Conservation (phyloP, 1,140 invertebrate species). For the Heliconius hermathena region DNA sequence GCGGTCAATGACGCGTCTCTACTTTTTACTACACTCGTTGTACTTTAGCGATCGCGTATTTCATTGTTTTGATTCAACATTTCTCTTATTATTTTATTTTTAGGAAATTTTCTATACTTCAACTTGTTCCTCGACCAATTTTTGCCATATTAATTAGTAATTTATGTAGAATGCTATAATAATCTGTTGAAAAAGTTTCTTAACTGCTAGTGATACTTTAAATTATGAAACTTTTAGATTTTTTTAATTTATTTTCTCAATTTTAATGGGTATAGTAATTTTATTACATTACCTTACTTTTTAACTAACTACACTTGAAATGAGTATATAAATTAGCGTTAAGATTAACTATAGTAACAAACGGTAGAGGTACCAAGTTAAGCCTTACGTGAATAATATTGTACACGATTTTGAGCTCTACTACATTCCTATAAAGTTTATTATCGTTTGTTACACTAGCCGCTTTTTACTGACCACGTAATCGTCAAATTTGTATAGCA, state of each 20-base stretch:
- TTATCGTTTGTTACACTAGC: background rate
- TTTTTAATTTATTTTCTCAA: too few relatives aligned
- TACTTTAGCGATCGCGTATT: background rate
- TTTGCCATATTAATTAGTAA: too few relatives aligned
- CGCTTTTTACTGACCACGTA: conserved; percentile 41
- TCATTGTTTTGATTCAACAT: background rate
- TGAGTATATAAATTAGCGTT: background rate
- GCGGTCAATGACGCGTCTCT: conserved; percentile 44
- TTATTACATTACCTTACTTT: background rate
- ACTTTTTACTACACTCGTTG: conserved; percentile 3
- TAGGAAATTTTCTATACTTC: too few relatives aligned
- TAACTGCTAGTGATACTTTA: too few relatives aligned
- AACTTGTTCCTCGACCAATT: too few relatives aligned
- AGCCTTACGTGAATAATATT: background rate
- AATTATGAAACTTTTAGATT: too few relatives aligned
- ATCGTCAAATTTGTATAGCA: conserved; percentile 57
- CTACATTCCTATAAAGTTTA: background rate
- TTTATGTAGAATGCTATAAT: too few relatives aligned
- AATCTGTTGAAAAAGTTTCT: too few relatives aligned
- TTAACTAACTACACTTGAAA: background rate
- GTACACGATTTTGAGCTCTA: background rate
- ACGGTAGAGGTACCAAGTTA: background rate
- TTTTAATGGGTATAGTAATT: too few relatives aligned
- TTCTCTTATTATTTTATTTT: background rate
- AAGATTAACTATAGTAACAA: conserved; percentile 1